A percentile compares a stretch with the other conserved stretches of the same genome.
Conservation (phyloP, 2,113 vertebrate genomes). For the Tylochromis polylepis region DNA sequence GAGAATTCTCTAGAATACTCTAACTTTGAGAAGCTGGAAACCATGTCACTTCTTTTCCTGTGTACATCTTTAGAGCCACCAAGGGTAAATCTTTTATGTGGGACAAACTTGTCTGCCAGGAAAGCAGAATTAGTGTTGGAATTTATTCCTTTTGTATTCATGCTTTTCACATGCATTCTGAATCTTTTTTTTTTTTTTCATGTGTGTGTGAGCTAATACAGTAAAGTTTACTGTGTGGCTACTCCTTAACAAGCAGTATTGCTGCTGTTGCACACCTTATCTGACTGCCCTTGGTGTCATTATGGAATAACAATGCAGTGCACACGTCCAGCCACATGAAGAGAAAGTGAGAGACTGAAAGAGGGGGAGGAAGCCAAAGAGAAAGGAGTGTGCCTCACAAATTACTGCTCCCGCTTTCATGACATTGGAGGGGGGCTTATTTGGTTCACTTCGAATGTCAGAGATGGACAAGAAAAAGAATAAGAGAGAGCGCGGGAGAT, state of each 20-base stretch:
- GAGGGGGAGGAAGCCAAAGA: not conserved
- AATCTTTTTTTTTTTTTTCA: not conserved
- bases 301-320: slow-evolving; percentile 6
- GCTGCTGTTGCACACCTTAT: not conserved
- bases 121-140: not conserved
- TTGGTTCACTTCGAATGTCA: slow-evolving; percentile 35
- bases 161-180: not conserved
- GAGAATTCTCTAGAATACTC: not conserved
- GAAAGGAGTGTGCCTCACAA: slow-evolving; percentile 8
- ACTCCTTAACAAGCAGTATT: not conserved
- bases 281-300: slow-evolving; percentile 8
- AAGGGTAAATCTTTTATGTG: not conserved
- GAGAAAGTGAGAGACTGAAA: not conserved
- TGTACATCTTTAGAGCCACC: not conserved
- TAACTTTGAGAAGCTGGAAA: not conserved
- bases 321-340: not conserved
- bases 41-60: not conserved
- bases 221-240: not conserved
- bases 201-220: not conserved
- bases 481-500: slow-evolving; percentile 8
- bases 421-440: slow-evolving; percentile 11
- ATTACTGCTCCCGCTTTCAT: slow-evolving; percentile 9
- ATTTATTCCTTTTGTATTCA: not conserved
- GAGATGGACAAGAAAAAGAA: slow-evolving; percentile 3
- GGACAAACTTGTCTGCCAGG: not conserved